Evolutionary conservation across 92 coral and sea anemone genomes (phyloP).

Genomic region (Epizoanthus scotinus): DNA sequence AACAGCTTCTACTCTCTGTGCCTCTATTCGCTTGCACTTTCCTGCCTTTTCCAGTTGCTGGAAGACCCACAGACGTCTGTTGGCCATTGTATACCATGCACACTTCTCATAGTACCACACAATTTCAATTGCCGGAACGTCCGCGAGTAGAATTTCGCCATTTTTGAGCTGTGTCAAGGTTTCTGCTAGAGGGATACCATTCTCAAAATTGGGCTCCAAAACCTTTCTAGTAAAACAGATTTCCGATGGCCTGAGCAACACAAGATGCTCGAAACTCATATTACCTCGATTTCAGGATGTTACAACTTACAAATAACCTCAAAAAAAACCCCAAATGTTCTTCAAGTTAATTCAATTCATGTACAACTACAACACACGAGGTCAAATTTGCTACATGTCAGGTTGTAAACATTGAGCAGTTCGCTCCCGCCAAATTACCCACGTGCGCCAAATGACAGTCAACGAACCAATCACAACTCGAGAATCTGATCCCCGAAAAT

Average conservation of each 20-base stretch:
- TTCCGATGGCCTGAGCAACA: slow-evolving; percentile 92
- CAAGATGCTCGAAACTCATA: slow-evolving; percentile 80
- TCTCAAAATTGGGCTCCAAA: slow-evolving; percentile 79
- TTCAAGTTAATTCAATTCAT: background rate
- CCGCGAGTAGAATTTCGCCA: slow-evolving; percentile 81
- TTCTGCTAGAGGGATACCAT: slow-evolving; percentile 81
- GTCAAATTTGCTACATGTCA: slow-evolving; percentile 3
- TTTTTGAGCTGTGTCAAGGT: slow-evolving; percentile 80
- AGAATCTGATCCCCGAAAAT: too few relatives aligned
- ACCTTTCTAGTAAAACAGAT: slow-evolving; percentile 82
- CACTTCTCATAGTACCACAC: slow-evolving; percentile 88
- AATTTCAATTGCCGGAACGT: slow-evolving; percentile 83
- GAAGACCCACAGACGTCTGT: slow-evolving; percentile 94
- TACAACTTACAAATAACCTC: background rate
- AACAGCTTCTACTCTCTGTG: slow-evolving; percentile 74
- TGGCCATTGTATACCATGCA: slow-evolving; percentile 92
- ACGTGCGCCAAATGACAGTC: slow-evolving; percentile 7
- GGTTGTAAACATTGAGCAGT: slow-evolving; percentile 6
- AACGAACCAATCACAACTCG: slow-evolving; percentile 20
- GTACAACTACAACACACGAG: slow-evolving; percentile 1
- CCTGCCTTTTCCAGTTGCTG: slow-evolving; percentile 88
- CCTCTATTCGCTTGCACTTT: slow-evolving; percentile 67
- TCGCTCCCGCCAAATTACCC: slow-evolving; percentile 27
- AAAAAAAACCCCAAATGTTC: background rate
- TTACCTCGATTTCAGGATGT: background rate